Conservation (phyloP, 2,113 vertebrate genomes). For the Herpetotheres cachinnans region DNA sequence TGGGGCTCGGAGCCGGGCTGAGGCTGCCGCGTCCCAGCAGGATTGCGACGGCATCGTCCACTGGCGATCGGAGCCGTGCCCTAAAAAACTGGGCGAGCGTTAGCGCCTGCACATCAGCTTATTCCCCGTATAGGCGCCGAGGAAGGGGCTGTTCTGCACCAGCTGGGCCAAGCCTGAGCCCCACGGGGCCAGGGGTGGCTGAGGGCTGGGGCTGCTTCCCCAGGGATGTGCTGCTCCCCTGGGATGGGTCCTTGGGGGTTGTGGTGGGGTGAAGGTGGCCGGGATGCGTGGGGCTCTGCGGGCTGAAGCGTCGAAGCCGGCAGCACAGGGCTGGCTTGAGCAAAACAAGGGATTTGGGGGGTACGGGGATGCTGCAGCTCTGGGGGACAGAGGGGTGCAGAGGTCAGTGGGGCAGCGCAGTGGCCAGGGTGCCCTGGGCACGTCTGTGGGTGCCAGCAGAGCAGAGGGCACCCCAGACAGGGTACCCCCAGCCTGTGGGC, state of each 20-base stretch:
- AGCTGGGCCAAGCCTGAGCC: background rate
- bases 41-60: rapidly evolving
- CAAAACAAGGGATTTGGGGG: background rate
- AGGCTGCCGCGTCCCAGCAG: rapidly evolving
- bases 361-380: rapidly evolving
- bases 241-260: rapidly evolving
- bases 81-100: rapidly evolving
- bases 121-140: rapidly evolving
- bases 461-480: rapidly evolving
- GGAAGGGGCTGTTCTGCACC: background rate
- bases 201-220: background rate
- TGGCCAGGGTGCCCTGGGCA: background rate
- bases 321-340: background rate
- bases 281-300: rapidly evolving
- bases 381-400: background rate
- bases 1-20: background rate
- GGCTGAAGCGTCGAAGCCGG: rapidly evolving
- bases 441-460: background rate
- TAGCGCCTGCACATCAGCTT: too few species aligned
- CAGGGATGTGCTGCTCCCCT: rapidly evolving
- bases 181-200: rapidly evolving
- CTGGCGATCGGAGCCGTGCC: rapidly evolving
- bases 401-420: rapidly evolving
- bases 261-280: background rate
- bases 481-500: background rate